Evolutionary conservation across 2,797 vertebrate genomes (phyloP), one percentile per base, ranked within the genome.

Genomic region (Gobionotothen gibberifrons): DNA sequence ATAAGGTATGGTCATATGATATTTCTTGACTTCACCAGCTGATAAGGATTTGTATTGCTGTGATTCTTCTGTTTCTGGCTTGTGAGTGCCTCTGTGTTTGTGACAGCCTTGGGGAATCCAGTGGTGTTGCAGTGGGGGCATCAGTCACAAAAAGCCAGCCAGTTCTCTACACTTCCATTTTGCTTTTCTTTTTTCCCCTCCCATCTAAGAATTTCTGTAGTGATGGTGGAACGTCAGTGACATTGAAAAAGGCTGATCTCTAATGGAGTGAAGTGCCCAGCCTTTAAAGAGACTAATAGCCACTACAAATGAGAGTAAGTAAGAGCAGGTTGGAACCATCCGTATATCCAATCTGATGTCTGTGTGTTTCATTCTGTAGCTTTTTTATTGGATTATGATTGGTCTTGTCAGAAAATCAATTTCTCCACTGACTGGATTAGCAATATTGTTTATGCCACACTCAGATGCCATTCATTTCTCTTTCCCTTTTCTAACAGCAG

Each of bases 401-500:
- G 65, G 48, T 80, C 56, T 56, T 32, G 65, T 69, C 65, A 72
- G 62, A 62, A 85, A 82, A 85, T 85, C 72, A 72, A 78, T 76
- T 58, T 47, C 66, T 69, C 4, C n/a, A 54, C 66, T 57, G 49
- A 74, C 49, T 58, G 22, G 29, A 81, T 40, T 63, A 66, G 46
- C 40, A 71, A 26, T 58, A 66, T 47, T 57, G 56, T 79, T 54
- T 58, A 55, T 61, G 61, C 57, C 49, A 74, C 21, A 58, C 44
- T 60, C 5, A 11, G 64, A 21, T 29, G n/a, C 26, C 29, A 54
- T 67, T 76, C 22, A 68, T 74, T 71, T 51, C 54, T 48, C 29
- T 40, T 53, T 61, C 22, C 21, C 21, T 49, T 43, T 69, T 52
- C 36, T 51, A 74, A 76, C 55, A 65, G 57, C 71, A 22, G 62